phyloP scores from a whole-genome alignment of 2,113 vertebrate species.

The Crotalus horridus region DNA sequence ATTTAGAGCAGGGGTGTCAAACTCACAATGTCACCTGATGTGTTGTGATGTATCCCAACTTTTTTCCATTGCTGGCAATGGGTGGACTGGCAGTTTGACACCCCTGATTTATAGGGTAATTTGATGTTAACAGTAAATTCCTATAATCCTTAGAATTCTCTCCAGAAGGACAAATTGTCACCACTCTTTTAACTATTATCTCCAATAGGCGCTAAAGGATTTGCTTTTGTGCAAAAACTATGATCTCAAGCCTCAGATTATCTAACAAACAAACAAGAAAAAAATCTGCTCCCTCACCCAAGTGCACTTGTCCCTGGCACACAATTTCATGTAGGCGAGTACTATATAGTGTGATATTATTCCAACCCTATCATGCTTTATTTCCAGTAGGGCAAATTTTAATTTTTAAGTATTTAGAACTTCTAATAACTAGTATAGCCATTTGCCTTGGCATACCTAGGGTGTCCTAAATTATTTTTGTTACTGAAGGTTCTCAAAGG shows the following conservation, averaged over 20 bases:
- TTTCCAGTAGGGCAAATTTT: background rate
- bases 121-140: conserved; percentile 18
- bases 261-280: no score
- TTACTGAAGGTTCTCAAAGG: background rate
- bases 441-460: background rate
- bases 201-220: background rate
- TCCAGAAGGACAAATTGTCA: conserved; percentile 5
- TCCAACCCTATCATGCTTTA: background rate
- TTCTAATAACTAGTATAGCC: background rate
- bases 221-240: conserved; percentile 20
- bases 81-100: no score
- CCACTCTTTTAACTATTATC: background rate
- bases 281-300: background rate
- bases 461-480: background rate
- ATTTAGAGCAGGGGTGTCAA: background rate
- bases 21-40: no score
- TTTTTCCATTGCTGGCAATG: no score
- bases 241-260: background rate
- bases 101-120: background rate
- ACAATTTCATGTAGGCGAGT: background rate
- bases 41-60: no score
- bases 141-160: conserved; percentile 13
- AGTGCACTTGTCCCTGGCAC: background rate
- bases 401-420: background rate
- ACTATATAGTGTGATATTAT: background rate